Evolutionary conservation across 2,113 vertebrate species (phyloP).

Genomic region (Picathartes gymnocephalus): DNA sequence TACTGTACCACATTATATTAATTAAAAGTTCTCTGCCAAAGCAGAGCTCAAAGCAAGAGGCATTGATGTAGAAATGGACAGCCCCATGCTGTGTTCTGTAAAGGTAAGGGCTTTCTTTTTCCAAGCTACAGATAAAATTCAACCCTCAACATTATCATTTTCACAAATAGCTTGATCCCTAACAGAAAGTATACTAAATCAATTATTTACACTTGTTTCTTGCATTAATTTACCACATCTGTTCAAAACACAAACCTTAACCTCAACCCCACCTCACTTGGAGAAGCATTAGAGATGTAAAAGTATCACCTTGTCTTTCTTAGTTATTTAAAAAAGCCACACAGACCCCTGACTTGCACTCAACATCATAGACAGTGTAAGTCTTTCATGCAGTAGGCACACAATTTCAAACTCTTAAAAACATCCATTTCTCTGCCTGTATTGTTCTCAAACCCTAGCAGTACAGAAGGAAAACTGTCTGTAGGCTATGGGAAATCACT

Average conservation of each 20-base stretch:
- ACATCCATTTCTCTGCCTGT: neutral
- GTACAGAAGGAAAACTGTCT: neutral
- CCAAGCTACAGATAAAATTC: neutral
- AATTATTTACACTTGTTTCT: neutral
- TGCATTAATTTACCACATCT: neutral
- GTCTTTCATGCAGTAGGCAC: neutral
- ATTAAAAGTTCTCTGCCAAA: neutral
- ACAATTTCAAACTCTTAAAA: neutral
- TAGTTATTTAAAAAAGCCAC: neutral
- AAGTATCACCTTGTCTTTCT: neutral
- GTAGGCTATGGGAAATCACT: neutral
- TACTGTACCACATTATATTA: neutral
- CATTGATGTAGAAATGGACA: neutral
- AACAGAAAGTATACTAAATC: neutral
- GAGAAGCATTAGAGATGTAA: neutral
- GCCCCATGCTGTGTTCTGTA: neutral
- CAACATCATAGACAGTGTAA: neutral
- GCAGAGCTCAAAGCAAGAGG: neutral
- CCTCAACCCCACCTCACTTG: neutral
- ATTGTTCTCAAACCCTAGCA: neutral
- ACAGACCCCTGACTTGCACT: neutral
- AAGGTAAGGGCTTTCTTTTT: neutral
- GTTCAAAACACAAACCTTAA: neutral
- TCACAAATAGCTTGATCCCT: neutral
- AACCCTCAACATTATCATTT: neutral